phyloP scores from a whole-genome alignment of 2,797 vertebrate genomes.

The Typhlichthys eigenmanni region DNA sequence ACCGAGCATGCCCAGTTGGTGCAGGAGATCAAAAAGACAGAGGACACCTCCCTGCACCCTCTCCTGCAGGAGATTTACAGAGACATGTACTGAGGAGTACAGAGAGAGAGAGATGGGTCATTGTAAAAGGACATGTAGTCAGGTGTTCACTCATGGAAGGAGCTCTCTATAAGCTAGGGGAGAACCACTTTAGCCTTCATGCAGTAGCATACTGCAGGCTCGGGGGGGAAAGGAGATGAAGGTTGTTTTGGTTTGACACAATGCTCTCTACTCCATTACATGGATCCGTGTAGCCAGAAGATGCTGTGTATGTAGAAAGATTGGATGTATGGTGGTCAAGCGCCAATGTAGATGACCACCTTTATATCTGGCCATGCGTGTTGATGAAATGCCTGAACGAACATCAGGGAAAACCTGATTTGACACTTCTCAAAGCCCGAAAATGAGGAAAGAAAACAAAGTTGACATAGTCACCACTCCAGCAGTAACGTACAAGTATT shows the following conservation, averaged over 20 bases:
- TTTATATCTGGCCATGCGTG: conserved; percentile 43
- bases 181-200: conserved; percentile 51
- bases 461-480: conserved; percentile 41
- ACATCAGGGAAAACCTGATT: neutral
- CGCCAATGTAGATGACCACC: conserved; percentile 20
- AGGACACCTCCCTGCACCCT: conserved; percentile 92
- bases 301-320: conserved; percentile 19
- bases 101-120: conserved; percentile 13
- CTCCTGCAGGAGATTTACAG: conserved; percentile 97
- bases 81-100: conserved; percentile 91
- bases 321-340: conserved; percentile 17
- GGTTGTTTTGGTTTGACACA: conserved; percentile 18
- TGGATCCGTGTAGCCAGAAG: conserved; percentile 18
- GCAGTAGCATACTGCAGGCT: conserved; percentile 19
- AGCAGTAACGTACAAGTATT: conserved; percentile 37
- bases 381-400: conserved; percentile 16
- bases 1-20: conserved; percentile 94
- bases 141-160: neutral
- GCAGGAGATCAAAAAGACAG: conserved; percentile 96
- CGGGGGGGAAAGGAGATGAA: neutral
- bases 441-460: conserved; percentile 40
- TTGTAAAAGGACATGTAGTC: neutral
- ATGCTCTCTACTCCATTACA: conserved; percentile 35
- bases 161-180: conserved; percentile 44
- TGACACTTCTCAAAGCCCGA: conserved; percentile 25